Evolutionary conservation across 64 coral and sea anemone species (phyloP).

Genomic region (Porites lutea): DNA sequence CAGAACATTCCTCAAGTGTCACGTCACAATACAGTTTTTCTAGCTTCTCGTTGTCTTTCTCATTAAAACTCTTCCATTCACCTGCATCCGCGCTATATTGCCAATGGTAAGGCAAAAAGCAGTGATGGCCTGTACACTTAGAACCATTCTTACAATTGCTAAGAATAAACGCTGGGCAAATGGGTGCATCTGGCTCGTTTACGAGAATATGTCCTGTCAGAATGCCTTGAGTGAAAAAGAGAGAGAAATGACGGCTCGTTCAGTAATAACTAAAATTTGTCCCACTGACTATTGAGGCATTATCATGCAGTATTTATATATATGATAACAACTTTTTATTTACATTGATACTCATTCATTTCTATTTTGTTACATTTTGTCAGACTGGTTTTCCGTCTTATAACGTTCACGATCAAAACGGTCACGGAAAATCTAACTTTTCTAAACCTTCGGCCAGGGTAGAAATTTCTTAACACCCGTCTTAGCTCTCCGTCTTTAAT

Average conservation of each 20-base stretch:
- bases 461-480: no score
- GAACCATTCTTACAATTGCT: slow-evolving; percentile 64
- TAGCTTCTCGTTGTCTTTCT: slow-evolving; percentile 67
- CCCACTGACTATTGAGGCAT: no score
- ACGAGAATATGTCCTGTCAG: slow-evolving; percentile 15
- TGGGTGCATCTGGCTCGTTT: not conserved
- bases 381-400: no score
- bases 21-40: slow-evolving; percentile 81
- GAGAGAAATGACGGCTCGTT: not conserved
- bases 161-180: slow-evolving; percentile 70
- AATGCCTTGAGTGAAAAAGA: not conserved
- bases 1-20: not conserved
- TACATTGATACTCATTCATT: no score
- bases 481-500: no score
- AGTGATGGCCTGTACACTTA: slow-evolving; percentile 71
- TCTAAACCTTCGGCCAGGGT: no score
- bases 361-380: no score
- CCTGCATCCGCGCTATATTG: slow-evolving; percentile 26
- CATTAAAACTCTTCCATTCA: slow-evolving; percentile 53
- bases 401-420: no score
- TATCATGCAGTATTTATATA: no score
- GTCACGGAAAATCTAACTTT: no score
- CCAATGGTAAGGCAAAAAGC: slow-evolving; percentile 76
- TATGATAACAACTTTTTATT: no score
- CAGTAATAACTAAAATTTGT: no score